These are phyloP conservation scores for Ctenicera cuprea DNA, from an alignment of 2,888 invertebrate genomes.

Conservation along the genomic window DNA sequence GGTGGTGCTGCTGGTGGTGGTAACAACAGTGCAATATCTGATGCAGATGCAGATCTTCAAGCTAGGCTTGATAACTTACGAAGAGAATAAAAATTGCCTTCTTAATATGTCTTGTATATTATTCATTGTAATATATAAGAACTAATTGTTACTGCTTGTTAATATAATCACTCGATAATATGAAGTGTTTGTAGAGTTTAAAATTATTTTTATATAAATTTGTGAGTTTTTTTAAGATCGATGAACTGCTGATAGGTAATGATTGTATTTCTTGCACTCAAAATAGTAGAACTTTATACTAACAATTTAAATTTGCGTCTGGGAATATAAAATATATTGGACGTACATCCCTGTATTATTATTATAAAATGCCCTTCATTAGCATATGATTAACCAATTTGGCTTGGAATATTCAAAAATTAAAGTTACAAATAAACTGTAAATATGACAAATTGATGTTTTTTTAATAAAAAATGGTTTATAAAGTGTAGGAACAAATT, in stretches of 20 bases:
- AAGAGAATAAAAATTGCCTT: constrained; percentile 78
- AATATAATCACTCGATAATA: neutral
- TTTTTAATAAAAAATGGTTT: no score
- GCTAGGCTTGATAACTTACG: constrained; percentile 96
- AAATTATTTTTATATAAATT: constrained; percentile 30
- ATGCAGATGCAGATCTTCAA: constrained; percentile 97
- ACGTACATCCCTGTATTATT: no score
- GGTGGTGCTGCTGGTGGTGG: constrained; percentile 72
- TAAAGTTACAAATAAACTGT: no score
- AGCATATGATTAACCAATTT: no score
- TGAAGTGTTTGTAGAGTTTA: constrained; percentile 2
- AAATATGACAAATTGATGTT: no score
- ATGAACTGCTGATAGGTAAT: no score
- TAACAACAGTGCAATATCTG: constrained; percentile 77
- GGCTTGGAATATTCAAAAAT: no score
- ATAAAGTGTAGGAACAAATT: no score
- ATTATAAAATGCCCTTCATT: no score
- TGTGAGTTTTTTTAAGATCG: no score
- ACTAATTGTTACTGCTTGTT: neutral
- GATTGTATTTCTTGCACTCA: neutral
- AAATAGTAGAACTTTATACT: neutral
- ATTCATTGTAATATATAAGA: neutral
- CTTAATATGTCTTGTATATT: constrained; percentile 5
- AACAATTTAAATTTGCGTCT: neutral
- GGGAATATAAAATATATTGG: no score